Conservation (phyloP, 2,113 vertebrate species). For the Dicrurus megarhynchus region DNA sequence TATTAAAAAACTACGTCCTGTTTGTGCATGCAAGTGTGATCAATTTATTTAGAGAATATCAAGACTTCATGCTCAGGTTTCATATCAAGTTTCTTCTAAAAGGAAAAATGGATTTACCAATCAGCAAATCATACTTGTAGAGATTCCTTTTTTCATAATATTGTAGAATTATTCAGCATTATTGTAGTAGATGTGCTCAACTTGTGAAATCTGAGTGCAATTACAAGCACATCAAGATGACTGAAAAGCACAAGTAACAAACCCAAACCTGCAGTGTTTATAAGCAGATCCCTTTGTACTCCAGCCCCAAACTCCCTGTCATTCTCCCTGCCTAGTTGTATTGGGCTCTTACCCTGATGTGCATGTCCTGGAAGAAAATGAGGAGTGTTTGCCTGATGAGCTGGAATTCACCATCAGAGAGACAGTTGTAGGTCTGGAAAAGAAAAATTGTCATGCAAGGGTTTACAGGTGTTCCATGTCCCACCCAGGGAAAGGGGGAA, state of each 20-base stretch:
- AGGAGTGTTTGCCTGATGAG: slow-evolving; percentile 94
- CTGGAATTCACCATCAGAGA: slow-evolving; percentile 89
- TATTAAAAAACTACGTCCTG: background rate
- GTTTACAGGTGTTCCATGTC: background rate
- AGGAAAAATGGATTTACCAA: background rate
- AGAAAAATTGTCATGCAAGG: background rate
- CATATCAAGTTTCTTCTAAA: background rate
- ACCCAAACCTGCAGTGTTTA: background rate
- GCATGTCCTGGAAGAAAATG: slow-evolving; percentile 97
- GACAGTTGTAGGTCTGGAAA: slow-evolving; percentile 80
- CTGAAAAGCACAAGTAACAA: background rate
- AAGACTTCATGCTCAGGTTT: background rate
- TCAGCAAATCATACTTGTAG: background rate
- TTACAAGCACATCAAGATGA: background rate
- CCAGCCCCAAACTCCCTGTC: background rate
- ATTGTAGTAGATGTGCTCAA: background rate
- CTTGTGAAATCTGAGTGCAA: background rate
- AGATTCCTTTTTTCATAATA: background rate
- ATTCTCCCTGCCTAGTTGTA: background rate
- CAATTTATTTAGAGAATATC: background rate
- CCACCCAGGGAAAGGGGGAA: background rate
- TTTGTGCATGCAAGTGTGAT: background rate
- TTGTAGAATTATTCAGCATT: background rate
- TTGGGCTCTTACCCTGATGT: slow-evolving; percentile 87
- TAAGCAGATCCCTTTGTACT: background rate